Evolutionary conservation across 2,888 invertebrate genomes (phyloP), one percentile per base, ranked within the genome.

Genomic region (Tetragonula carbonaria): DNA sequence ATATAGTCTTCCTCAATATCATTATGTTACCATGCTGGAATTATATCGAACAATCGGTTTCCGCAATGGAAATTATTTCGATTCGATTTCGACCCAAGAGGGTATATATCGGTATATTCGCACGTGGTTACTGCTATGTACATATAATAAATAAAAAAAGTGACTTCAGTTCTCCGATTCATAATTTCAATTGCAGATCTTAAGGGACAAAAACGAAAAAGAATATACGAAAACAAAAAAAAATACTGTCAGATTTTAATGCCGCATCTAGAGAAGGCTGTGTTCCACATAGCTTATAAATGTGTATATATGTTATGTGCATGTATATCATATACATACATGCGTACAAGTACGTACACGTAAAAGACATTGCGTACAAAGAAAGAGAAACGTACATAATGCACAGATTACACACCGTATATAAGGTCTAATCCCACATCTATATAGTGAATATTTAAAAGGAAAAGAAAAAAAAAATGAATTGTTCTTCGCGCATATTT

Each of bases 401-500:
- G 84, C 84, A 84, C 82, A 78, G 78, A 73, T 45, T 63, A 78
- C 77, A 85, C 77, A 73, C 74, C 66, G 74, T 85, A 77, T 80
- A 85, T 80, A 84, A 81, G 84, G 73, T 86, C 84, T 81, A 86
- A 84, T 86, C 68, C 80, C 71, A 81, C 62, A 73, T 78, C 55
- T 85, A 84, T 84, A 78, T 78, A 84, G 72, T 53, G 74, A 78
- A 65, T 85, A 83, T 76, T 79, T 79, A 78, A 79, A 78, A 66
- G 14, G 53, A 33, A 33, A 33, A 28, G 28, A 28, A 66, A 82
- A 78, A 76, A 82, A 78, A 76, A 75, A 78, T 72, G 55, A 72
- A 84, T 80, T 84, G 80, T 86, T 79, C 82, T 79, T 77, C 76
- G 74, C 76, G 86, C 74, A 81, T 86, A 76, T 78, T 82, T 85